Conservation (phyloP, 2,888 invertebrate species). For the Heliconius sara region DNA sequence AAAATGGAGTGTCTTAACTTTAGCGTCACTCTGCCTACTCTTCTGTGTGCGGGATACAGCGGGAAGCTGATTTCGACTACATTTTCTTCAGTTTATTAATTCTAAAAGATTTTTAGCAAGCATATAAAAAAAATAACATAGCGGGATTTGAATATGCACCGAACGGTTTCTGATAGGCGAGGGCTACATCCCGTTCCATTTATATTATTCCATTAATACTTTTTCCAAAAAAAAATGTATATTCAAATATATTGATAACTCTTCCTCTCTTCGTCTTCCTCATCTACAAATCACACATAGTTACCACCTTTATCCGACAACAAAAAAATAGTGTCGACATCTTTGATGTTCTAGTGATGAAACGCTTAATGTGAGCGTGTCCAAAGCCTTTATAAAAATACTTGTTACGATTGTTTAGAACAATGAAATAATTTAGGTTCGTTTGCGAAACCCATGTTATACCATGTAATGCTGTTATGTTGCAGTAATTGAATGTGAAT, state of each 20-base stretch:
- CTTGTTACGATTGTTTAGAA: slow-evolving; percentile 45
- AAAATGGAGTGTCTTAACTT: no score
- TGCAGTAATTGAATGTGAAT: neutral
- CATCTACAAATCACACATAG: neutral
- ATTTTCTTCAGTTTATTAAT: neutral
- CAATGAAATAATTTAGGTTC: slow-evolving; percentile 50
- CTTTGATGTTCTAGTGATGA: slow-evolving; percentile 28
- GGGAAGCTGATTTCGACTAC: no score
- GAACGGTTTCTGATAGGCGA: no score
- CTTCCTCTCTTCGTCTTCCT: no score
- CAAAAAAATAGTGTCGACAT: slow-evolving; percentile 9
- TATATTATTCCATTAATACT: no score
- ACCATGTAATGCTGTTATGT: slow-evolving; percentile 43
- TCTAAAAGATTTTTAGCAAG: neutral
- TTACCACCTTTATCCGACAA: neutral
- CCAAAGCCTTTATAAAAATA: slow-evolving; percentile 34
- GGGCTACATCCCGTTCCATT: no score
- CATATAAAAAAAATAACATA: no score
- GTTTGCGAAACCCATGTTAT: slow-evolving; percentile 58
- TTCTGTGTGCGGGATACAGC: no score
- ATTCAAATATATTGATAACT: neutral
- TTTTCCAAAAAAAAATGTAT: no score
- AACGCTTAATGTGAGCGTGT: slow-evolving; percentile 33
- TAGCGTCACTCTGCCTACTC: no score
- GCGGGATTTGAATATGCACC: no score